Conservation (phyloP, 2,797 vertebrate genomes). For the Chiloscyllium punctatum region DNA sequence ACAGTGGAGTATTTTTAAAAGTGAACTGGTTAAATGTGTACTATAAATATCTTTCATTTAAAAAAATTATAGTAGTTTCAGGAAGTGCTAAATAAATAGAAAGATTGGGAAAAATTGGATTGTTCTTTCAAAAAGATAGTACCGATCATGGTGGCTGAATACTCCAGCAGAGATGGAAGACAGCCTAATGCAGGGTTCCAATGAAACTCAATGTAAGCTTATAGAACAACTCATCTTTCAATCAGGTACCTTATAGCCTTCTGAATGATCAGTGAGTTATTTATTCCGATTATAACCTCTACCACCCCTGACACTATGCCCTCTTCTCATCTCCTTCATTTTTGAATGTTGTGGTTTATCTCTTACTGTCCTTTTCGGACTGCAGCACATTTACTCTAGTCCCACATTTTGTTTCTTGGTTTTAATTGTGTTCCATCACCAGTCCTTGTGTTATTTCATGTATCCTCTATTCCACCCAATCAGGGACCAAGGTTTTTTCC, state of each 20-base stretch:
- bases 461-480: neutral
- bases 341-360: neutral
- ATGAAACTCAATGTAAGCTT: neutral
- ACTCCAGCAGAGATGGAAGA: neutral
- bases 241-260: neutral
- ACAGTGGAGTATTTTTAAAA: neutral
- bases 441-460: neutral
- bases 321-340: neutral
- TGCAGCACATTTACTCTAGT: no score
- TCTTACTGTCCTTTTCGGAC: neutral
- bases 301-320: neutral
- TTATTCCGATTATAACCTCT: neutral
- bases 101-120: neutral
- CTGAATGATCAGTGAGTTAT: neutral
- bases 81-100: neutral
- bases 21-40: no score
- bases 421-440: neutral
- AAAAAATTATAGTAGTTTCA: neutral
- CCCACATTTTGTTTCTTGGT: neutral
- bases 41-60: neutral
- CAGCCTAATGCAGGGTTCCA: neutral
- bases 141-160: neutral
- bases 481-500: neutral
- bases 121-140: neutral
- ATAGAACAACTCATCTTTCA: neutral